Evolutionary conservation across 2,888 invertebrate genomes (phyloP), one percentile per base, ranked within the genome.

Genomic region (Platypus cylindrus): DNA sequence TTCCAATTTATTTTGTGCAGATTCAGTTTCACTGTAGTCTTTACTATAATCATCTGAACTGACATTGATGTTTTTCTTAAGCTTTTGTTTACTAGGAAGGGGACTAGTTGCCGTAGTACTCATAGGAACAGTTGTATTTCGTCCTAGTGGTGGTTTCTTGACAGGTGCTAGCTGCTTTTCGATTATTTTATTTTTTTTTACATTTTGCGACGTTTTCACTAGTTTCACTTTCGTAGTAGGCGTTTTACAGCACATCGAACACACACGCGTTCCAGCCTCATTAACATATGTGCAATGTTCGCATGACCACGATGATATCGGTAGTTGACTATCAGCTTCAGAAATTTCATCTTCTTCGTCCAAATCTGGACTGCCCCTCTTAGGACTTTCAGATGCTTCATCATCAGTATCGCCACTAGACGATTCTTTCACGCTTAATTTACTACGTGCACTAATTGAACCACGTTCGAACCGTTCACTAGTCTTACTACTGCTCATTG

Each of bases 241-340:
- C 1, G 90, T 90, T 55, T 87, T 86, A 53, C 89, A 90, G 55
- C 90, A 91, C 32, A 90, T 75, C 9, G 72, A 69, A 54, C 90
- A 90, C 23, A 90, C 81, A 48, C 78, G 75, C 0, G 77, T 73
- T 13, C 78, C 80, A 0, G 80, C 65, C 40, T 81, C 78, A 55
- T 91, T 91, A 3, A 87, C 79, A 55, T 78, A 89, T 0, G 90
- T 91, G 55, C 90, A 91, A 53, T 87, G 85, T 52, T 86, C 84
- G 58, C 90, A 91, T 44, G 83, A 76, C 90, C 90, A 91, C 35
- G 71, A 65, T 9, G 70, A 63, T 23, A 59, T 63, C 0, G 75
- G 73, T 9, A 70, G 65, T 17, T 44, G 24, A 5, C 30, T 30
- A n/a, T 42, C 44, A 15, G 60, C 60, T 25, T 61, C 60, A 7